Base-by-base conservation (phyloP, 2,888 invertebrate species). In the Orthosia cruda region DNA sequence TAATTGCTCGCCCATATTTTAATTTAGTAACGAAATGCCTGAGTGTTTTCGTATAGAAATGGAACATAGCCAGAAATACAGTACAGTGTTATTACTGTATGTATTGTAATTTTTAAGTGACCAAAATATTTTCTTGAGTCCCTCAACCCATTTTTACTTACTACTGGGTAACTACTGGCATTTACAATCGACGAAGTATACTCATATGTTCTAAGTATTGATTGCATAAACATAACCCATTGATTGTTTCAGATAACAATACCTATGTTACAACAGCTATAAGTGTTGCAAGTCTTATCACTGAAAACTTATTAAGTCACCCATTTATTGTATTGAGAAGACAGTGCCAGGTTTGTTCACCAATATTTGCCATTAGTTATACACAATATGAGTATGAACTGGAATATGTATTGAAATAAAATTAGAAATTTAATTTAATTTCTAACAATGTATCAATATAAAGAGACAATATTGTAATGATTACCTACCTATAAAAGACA, bases 271-370 rank as follows among this genome's bases (percentile, higher is more conserved):
- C 98, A 13, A 97, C 98, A 84, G 98, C 98, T 81, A 98, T 98
- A 79, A 98, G 98, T 88, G 97, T 98, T 88, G 98, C 98, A 73
- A 99, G 99, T 94, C 97, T 99, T 74, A 98, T 99, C 65, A 98
- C 99, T 67, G 99, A 98, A 95, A 99, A 99, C 95, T 96, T 99
- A 66, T 96, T 99, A 71, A 98, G 99, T 89, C 99, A 99, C 97
- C 99, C 99, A 18, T 99, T 99, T 93, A 97, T 99, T 89, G 99
- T 99, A 0, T 93, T 99, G 70, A 97, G 99, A 85, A 97, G 99
- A 90, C 99, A 99, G 95, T 99, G 99, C 92, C 99, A 99, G 97
- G 99, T 99, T 83, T 96, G 85, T 86, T 32, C 16, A 72, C 32
- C 15, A 78, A 91, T 94, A 74, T 85, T 45, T 67, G 50, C 18